Percentiles rank a stretch among this genome's conserved stretches.
These are phyloP conservation scores for Meriones unguiculatus DNA, from an alignment of 2,113 vertebrate genomes.

Conservation along the genomic window DNA sequence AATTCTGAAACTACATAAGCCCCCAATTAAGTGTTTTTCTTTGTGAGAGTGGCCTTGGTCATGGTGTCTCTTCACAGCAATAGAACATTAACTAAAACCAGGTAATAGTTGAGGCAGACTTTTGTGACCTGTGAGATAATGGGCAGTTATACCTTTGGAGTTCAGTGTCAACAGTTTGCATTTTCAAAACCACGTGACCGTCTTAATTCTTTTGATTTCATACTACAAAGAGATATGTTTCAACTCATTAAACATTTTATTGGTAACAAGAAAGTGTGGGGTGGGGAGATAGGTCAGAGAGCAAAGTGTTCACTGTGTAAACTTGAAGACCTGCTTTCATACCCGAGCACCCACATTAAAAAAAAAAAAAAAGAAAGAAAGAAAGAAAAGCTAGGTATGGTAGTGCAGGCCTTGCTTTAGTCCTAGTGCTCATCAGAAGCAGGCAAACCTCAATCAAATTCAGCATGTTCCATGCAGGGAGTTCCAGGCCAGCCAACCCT, in stretches of 20 bases:
- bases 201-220: constrained; percentile 6
- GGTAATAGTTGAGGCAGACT: constrained; percentile 68
- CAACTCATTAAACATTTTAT: neutral
- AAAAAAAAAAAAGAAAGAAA: neutral
- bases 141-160: constrained; percentile 13
- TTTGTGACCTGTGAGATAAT: constrained; percentile 32
- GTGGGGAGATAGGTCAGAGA: neutral
- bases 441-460: neutral
- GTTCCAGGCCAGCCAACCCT: neutral
- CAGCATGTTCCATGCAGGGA: no score
- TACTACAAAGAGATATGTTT: neutral
- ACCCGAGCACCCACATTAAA: neutral
- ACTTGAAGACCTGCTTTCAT: neutral
- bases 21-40: neutral
- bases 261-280: neutral
- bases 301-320: neutral
- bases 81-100: neutral
- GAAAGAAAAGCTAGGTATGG: neutral
- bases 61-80: neutral
- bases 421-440: neutral
- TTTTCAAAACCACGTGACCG: constrained; percentile 38
- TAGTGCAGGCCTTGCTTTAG: neutral
- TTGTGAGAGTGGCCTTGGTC: neutral
- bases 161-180: neutral
- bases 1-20: neutral